These are phyloP conservation scores for Calliopum simillimum DNA, from an alignment of 2,888 invertebrate species.

Conservation along the genomic window DNA sequence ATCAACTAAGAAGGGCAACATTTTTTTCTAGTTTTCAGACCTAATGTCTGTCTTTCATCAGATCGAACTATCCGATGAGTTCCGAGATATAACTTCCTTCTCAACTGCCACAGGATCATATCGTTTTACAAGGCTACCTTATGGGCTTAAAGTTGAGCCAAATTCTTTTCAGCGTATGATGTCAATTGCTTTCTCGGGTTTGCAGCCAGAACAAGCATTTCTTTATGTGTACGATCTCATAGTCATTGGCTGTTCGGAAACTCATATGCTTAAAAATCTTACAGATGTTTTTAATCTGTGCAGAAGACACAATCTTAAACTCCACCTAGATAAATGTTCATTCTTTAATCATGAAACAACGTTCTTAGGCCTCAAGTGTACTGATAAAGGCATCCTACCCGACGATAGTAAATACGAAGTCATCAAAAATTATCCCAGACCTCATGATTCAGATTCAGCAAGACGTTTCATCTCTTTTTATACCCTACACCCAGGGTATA, in stretches of 20 bases:
- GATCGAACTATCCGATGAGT: slow-evolving; percentile 12
- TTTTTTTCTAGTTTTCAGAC: too few species aligned
- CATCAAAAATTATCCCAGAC: background rate
- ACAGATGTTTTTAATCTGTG: slow-evolving; percentile 35
- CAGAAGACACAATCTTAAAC: slow-evolving; percentile 37
- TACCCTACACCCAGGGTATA: too few species aligned
- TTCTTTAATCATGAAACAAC: background rate
- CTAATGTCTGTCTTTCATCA: slow-evolving; percentile 20
- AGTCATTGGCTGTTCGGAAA: slow-evolving; percentile 4
- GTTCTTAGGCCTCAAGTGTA: background rate
- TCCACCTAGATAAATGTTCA: slow-evolving; percentile 13
- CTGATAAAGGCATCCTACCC: background rate
- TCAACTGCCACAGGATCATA: background rate
- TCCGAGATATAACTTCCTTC: slow-evolving; percentile 11
- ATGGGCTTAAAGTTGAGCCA: slow-evolving; percentile 34
- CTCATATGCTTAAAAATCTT: slow-evolving; percentile 39
- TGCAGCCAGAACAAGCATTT: slow-evolving; percentile 30
- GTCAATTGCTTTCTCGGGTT: slow-evolving; percentile 33
- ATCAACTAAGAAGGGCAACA: too few species aligned
- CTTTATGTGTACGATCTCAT: slow-evolving; percentile 30
- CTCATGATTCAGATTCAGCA: slow-evolving; percentile 28
- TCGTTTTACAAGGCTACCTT: too few species aligned
- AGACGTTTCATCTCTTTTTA: slow-evolving; percentile 41
- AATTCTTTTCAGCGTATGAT: slow-evolving; percentile 41
- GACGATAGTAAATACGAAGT: background rate